Conservation (phyloP, 2,888 invertebrate genomes). For the Clitarchus hookeri region DNA sequence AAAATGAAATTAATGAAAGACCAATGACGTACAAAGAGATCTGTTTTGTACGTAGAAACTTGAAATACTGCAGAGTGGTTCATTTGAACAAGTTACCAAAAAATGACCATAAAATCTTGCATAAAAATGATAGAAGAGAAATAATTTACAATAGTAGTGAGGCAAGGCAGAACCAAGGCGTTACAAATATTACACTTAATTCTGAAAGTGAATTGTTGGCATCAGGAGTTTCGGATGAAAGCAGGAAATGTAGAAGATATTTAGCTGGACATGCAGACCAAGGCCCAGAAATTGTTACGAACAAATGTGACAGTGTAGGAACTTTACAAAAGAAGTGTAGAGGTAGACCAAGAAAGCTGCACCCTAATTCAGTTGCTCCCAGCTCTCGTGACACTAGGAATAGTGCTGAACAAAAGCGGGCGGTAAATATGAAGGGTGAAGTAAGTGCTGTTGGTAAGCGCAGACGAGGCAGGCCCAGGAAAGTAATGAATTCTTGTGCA, state of each 20-base stretch:
- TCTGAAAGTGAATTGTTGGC: too few species aligned
- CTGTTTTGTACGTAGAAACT: background rate
- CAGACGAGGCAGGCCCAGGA: background rate
- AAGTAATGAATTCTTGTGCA: too few species aligned
- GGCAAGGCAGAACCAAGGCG: background rate
- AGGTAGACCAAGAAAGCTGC: background rate
- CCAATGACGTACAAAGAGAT: background rate
- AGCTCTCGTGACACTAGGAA: background rate
- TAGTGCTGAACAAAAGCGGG: background rate
- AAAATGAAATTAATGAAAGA: background rate
- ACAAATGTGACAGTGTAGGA: background rate
- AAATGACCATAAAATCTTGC: background rate
- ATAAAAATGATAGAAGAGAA: background rate
- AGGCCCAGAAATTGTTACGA: background rate
- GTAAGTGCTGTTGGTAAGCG: background rate
- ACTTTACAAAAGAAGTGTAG: background rate
- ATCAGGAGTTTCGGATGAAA: too few species aligned
- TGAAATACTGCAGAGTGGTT: background rate
- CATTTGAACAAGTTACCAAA: background rate
- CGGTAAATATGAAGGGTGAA: background rate
- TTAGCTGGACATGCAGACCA: background rate
- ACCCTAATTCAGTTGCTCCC: background rate
- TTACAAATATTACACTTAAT: too few species aligned
- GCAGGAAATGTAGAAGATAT: background rate
- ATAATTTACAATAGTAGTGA: background rate